A percentile compares a stretch with the other conserved stretches of the same genome.
These are phyloP conservation scores for Macrochelys suwanniensis DNA, from an alignment of 2,797 vertebrate species.

Conservation along the genomic window DNA sequence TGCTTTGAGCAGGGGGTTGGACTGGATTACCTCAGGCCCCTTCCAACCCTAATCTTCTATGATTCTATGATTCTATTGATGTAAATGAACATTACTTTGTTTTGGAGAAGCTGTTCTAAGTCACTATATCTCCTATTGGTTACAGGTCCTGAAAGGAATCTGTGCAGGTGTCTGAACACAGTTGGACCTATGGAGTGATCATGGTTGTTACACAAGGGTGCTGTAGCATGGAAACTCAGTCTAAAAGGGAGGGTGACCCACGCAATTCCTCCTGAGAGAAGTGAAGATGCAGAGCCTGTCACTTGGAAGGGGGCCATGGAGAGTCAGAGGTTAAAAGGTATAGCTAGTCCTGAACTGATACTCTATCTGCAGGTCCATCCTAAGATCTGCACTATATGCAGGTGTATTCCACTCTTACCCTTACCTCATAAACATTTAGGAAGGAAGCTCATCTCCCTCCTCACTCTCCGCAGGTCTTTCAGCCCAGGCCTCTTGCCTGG, in stretches of 20 bases:
- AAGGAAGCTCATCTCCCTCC: background rate
- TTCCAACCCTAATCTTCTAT: background rate
- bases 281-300: background rate
- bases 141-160: background rate
- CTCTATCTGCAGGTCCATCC: background rate
- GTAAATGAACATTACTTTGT: background rate
- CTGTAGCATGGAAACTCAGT: background rate
- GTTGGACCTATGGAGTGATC: background rate
- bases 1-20: no score
- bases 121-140: background rate
- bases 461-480: background rate
- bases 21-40: no score
- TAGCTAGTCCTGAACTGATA: rapidly evolving
- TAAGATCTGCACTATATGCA: background rate
- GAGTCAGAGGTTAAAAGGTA: background rate
- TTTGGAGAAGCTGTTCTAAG: background rate
- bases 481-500: background rate
- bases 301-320: background rate
- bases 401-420: background rate
- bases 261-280: background rate
- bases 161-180: background rate
- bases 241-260: background rate
- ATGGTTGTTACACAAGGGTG: background rate
- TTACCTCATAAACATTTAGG: background rate
- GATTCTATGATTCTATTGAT: background rate